phyloP scores from a whole-genome alignment of 2,888 invertebrate genomes.

The Phyllotreta cruciferae region DNA sequence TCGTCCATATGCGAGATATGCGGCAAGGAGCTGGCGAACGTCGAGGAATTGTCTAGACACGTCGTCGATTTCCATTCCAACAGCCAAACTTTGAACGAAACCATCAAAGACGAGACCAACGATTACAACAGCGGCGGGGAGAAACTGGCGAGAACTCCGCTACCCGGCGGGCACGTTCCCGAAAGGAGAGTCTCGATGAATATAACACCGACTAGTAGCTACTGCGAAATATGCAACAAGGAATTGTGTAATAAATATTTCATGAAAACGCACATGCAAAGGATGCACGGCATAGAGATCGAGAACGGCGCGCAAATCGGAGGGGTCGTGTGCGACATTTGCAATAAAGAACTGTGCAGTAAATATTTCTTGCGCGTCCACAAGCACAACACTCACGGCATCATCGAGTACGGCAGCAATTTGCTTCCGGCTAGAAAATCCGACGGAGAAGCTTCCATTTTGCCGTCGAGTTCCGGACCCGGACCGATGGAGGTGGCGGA shows the following conservation, averaged over 20 bases:
- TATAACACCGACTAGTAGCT: conserved; percentile 79
- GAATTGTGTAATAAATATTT: conserved; percentile 99
- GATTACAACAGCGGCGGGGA: conserved; percentile 61
- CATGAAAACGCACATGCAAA: conserved; percentile 98
- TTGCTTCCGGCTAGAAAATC: conserved; percentile 59
- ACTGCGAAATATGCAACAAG: conserved; percentile 98
- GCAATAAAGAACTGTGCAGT: conserved; percentile 97
- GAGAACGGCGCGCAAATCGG: conserved; percentile 92
- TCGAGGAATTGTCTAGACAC: conserved; percentile 73
- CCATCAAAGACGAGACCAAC: conserved; percentile 53
- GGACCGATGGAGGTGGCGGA: conserved; percentile 56
- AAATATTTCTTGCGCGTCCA: conserved; percentile 97
- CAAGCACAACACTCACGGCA: conserved; percentile 97
- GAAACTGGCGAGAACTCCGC: conserved; percentile 54
- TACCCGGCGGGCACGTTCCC: conserved; percentile 50
- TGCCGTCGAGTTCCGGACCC: conserved; percentile 38
- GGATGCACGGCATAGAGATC: conserved; percentile 96
- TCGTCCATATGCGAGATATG: conserved; percentile 57
- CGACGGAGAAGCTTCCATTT: conserved; percentile 56
- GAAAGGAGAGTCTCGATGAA: conserved; percentile 69
- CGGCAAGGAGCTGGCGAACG: conserved; percentile 62
- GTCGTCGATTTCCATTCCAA: conserved; percentile 71
- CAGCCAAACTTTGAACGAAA: conserved; percentile 42
- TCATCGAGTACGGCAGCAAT: conserved; percentile 78
- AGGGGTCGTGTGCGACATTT: conserved; percentile 95